Percentiles rank a stretch among this genome's conserved stretches.
These are phyloP conservation scores for pig (Sus scrofa) DNA, from an alignment of 2,113 vertebrate genomes.

Conservation along the genomic window DNA sequence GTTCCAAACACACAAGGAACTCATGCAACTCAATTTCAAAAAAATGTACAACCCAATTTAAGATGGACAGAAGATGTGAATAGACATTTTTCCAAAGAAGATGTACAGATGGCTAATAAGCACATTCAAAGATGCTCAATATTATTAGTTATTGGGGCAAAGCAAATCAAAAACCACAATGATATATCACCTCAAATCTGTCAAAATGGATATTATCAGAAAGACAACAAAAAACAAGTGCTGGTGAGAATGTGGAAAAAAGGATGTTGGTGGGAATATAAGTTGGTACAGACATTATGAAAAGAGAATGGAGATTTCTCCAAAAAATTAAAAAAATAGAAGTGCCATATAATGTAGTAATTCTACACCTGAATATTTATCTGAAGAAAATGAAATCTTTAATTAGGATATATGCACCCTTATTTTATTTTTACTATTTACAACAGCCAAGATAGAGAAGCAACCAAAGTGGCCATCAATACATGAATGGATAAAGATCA, in stretches of 20 bases:
- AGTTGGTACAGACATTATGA: not conserved
- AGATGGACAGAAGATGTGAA: not conserved
- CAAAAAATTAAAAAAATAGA: not conserved
- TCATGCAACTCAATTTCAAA: not conserved
- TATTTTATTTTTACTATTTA: not conserved
- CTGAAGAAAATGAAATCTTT: not conserved
- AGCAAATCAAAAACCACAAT: not conserved
- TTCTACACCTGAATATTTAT: not conserved
- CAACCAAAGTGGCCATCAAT: not conserved
- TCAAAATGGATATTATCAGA: not conserved
- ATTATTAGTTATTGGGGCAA: not conserved
- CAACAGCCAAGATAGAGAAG: not conserved
- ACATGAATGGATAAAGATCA: not conserved
- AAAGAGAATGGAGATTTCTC: not conserved
- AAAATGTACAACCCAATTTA: not conserved
- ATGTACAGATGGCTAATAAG: not conserved
- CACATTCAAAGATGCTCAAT: not conserved
- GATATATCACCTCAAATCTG: not conserved
- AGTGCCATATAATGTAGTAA: not conserved
- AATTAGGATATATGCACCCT: not conserved
- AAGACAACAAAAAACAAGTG: not conserved
- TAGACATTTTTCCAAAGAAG: not conserved
- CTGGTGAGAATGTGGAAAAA: not conserved
- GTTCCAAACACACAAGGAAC: not conserved
- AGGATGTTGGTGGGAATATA: not conserved